A percentile compares a stretch with the other conserved stretches of the same genome.
These are phyloP conservation scores for Alcedo atthis DNA, from an alignment of 2,797 vertebrate species.

Conservation along the genomic window DNA sequence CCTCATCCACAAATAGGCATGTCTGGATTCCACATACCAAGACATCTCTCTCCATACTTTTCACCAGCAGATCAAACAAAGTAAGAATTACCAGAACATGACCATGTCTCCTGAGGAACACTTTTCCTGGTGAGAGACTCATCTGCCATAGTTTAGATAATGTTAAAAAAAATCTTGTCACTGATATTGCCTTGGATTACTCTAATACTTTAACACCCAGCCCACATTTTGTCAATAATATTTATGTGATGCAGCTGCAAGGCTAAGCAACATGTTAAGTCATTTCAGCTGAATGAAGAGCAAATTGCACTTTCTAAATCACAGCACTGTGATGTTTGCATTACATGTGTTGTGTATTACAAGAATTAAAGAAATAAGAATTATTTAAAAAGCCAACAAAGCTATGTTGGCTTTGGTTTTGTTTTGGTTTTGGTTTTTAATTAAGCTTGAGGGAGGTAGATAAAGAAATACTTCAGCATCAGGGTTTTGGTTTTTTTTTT, in stretches of 20 bases:
- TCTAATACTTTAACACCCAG: neutral
- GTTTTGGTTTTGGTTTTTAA: neutral
- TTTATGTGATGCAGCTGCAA: constrained; percentile 17
- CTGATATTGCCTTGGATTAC: neutral
- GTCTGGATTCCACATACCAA: neutral
- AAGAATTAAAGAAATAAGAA: neutral
- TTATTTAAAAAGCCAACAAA: too few relatives aligned
- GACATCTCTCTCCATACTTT: neutral
- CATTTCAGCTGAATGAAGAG: neutral
- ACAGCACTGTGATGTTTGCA: neutral
- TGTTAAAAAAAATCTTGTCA: neutral
- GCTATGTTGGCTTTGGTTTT: neutral
- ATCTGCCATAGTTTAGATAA: neutral
- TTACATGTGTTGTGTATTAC: neutral
- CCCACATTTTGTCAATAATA: constrained; percentile 1
- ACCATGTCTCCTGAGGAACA: neutral
- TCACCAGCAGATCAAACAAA: neutral
- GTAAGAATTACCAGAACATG: neutral
- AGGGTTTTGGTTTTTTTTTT: fast-evolving
- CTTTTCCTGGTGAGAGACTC: neutral
- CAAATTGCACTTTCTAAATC: constrained; percentile 8
- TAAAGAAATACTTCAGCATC: neutral
- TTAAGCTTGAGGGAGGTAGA: neutral
- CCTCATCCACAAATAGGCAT: neutral
- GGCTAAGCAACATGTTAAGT: neutral